These are phyloP conservation scores for Ferrisia virgata DNA, from an alignment of 2,888 invertebrate species.

Conservation along the genomic window DNA sequence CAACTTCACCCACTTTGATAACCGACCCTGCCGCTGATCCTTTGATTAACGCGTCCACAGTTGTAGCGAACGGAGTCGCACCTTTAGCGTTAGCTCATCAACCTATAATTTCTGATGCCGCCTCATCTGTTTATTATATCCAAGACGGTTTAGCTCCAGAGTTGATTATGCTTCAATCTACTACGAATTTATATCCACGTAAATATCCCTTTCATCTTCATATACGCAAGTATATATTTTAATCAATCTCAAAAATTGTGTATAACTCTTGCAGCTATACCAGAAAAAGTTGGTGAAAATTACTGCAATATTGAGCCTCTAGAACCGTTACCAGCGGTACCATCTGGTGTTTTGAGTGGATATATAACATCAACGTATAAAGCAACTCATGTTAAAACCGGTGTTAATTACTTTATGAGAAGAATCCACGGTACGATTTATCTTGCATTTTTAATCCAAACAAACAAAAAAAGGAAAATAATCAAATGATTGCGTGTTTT, in stretches of 20 bases:
- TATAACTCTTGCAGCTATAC: conserved; percentile 64
- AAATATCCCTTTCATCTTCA: background rate
- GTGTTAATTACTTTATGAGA: conserved; percentile 78
- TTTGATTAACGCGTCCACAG: conserved; percentile 25
- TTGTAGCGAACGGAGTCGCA: conserved; percentile 14
- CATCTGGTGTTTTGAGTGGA: conserved; percentile 68
- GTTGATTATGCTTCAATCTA: conserved; percentile 38
- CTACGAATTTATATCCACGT: conserved; percentile 29
- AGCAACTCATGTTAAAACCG: conserved; percentile 82
- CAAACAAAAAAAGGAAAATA: background rate
- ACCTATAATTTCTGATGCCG: conserved; percentile 31
- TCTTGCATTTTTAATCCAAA: too few species aligned
- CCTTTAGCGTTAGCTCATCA: conserved; percentile 6
- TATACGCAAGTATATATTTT: background rate
- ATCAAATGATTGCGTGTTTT: background rate
- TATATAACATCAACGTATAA: conserved; percentile 84
- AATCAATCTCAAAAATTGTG: background rate
- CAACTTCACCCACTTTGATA: conserved; percentile 39
- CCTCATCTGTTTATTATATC: conserved; percentile 41
- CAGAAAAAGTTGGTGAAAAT: conserved; percentile 77
- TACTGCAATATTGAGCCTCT: conserved; percentile 84
- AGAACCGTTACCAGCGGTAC: conserved; percentile 67
- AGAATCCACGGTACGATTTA: conserved; percentile 71
- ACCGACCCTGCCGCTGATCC: conserved; percentile 27
- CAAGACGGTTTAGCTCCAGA: conserved; percentile 47